Conservation (phyloP, 2,888 invertebrate genomes). For the Drosophila suboccidentalis region DNA sequence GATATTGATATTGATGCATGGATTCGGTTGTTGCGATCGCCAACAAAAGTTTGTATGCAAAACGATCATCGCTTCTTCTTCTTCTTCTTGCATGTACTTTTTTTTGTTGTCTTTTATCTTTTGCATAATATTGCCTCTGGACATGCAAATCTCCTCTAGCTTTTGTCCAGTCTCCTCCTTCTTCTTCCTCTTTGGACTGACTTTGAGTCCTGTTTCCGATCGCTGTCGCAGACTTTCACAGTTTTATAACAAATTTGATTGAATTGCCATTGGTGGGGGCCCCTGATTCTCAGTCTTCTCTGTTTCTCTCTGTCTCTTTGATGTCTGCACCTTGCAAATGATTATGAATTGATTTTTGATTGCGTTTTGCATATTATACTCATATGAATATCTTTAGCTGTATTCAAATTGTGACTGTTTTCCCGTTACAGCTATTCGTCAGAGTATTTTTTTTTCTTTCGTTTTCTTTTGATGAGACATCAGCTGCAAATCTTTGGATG, state of each 20-base stretch:
- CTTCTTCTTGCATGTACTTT: not conserved
- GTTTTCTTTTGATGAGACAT: conserved; percentile 8
- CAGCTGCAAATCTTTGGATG: conserved; percentile 35
- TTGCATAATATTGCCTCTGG: conserved; percentile 68
- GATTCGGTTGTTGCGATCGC: conserved; percentile 25
- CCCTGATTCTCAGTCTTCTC: not conserved
- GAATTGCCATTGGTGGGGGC: conserved; percentile 58
- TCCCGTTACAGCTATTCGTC: conserved; percentile 55
- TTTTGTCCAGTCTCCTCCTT: conserved; percentile 1
- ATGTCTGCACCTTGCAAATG: conserved; percentile 83
- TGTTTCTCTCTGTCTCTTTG: conserved; percentile 13
- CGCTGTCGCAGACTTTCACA: conserved; percentile 77
- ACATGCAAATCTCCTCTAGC: conserved; percentile 54
- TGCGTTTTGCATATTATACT: conserved; percentile 58
- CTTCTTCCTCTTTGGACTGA: conserved; percentile 19
- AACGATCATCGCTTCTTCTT: conserved; percentile 52
- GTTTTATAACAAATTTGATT: conserved; percentile 84
- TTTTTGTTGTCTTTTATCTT: conserved; percentile 15
- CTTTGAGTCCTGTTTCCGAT: conserved; percentile 80
- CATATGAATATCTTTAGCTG: conserved; percentile 33
- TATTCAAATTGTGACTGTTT: conserved; percentile 22
- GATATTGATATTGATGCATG: conserved; percentile 49
- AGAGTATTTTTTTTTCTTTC: conserved; percentile 1
- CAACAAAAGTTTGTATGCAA: conserved; percentile 69
- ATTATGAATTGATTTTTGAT: conserved; percentile 85